Percentiles rank a stretch among this genome's conserved stretches.
phyloP scores from a whole-genome alignment of 2,113 vertebrate species.

The Protobothrops flavoviridis region DNA sequence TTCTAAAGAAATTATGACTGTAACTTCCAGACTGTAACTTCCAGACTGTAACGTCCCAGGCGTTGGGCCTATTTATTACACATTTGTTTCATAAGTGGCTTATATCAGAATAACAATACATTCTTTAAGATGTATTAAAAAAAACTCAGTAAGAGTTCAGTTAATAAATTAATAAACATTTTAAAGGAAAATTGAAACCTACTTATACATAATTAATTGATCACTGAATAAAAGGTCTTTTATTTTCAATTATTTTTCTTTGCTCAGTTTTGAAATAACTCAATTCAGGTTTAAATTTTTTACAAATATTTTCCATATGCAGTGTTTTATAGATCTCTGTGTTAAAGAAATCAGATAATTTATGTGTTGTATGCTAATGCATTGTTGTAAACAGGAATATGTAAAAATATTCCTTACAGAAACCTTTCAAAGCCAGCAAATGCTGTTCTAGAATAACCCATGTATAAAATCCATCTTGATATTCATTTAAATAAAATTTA shows the following conservation, averaged over 20 bases:
- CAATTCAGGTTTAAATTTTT: background rate
- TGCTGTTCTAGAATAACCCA: background rate
- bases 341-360: background rate
- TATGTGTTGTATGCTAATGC: background rate
- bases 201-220: background rate
- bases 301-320: background rate
- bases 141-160: background rate
- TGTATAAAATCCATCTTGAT: background rate
- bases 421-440: background rate
- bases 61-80: background rate
- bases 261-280: background rate
- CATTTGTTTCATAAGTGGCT: background rate
- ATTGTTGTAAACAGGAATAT: background rate
- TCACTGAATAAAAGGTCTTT: background rate
- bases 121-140: background rate
- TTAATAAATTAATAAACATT: background rate
- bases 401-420: background rate
- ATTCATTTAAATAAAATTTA: background rate
- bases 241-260: background rate
- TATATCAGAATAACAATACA: background rate
- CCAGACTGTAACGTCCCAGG: background rate
- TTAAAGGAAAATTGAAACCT: background rate
- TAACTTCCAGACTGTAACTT: background rate
- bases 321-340: background rate
- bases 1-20: background rate